phyloP scores from a whole-genome alignment of 1,140 invertebrate genomes.

The Drosophila trapezifrons region DNA sequence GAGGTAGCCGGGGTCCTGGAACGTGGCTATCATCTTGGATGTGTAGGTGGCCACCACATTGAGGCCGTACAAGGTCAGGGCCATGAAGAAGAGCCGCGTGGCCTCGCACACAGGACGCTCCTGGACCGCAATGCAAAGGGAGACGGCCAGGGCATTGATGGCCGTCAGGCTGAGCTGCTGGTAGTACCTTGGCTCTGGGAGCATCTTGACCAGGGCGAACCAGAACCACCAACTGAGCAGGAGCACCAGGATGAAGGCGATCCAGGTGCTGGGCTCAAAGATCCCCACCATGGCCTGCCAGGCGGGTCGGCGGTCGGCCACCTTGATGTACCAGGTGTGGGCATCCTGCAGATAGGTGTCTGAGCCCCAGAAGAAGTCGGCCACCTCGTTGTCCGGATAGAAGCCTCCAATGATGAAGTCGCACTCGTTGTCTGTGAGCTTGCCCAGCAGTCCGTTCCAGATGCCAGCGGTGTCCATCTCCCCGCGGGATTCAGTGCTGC shows the following conservation, averaged over 20 bases:
- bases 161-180: slow-evolving; percentile 82
- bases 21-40: slow-evolving; percentile 85
- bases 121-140: slow-evolving; percentile 84
- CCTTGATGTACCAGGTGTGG: slow-evolving; percentile 85
- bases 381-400: slow-evolving; percentile 86
- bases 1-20: slow-evolving; percentile 85
- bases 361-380: slow-evolving; percentile 85
- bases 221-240: slow-evolving; percentile 84
- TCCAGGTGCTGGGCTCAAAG: slow-evolving; percentile 84
- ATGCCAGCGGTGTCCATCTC: slow-evolving; percentile 79
- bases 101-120: slow-evolving; percentile 83
- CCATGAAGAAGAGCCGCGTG: slow-evolving; percentile 85
- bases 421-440: slow-evolving; percentile 81
- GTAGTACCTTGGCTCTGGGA: slow-evolving; percentile 83
- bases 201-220: slow-evolving; percentile 82
- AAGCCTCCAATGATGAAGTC: slow-evolving; percentile 85
- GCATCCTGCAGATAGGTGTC: slow-evolving; percentile 85
- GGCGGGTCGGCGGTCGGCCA: slow-evolving; percentile 80
- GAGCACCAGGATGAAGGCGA: slow-evolving; percentile 77
- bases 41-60: slow-evolving; percentile 85
- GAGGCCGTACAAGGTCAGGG: slow-evolving; percentile 85
- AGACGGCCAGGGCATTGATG: slow-evolving; percentile 84
- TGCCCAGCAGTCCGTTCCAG: slow-evolving; percentile 85
- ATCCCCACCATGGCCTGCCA: slow-evolving; percentile 85
- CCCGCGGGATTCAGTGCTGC: slow-evolving; percentile 86